Percentiles rank a stretch among this genome's conserved stretches.
Conservation (phyloP, 2,797 vertebrate genomes). For the Numenius phaeopus region DNA sequence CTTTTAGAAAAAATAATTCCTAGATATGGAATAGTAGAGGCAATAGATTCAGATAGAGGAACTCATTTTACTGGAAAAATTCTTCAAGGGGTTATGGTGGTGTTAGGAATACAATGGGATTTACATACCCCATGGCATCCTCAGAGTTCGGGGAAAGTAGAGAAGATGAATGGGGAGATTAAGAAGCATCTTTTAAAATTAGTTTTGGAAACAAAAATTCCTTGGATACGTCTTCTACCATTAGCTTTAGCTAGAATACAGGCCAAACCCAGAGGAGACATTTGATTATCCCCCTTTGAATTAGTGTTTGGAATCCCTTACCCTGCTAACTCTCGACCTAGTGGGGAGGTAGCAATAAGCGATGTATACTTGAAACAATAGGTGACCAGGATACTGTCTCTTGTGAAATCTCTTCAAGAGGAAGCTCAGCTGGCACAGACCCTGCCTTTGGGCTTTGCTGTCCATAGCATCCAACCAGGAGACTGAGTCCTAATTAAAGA, state of each 20-base stretch:
- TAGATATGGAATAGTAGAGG: background rate
- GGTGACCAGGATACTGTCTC: background rate
- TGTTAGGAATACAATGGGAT: background rate
- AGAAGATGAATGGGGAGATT: background rate
- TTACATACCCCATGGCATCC: background rate
- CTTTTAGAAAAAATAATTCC: background rate
- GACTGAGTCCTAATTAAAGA: background rate
- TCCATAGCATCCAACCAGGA: background rate
- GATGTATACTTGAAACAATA: background rate
- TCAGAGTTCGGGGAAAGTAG: background rate
- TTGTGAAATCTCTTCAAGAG: no score
- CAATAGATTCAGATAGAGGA: background rate
- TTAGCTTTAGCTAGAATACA: no score
- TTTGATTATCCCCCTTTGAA: background rate
- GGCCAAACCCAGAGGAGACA: background rate
- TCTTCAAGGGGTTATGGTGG: background rate
- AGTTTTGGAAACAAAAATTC: background rate
- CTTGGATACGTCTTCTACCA: background rate
- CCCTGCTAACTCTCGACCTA: no score
- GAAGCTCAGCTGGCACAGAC: no score
- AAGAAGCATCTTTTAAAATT: background rate
- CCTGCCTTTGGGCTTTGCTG: no score
- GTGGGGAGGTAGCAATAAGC: background rate
- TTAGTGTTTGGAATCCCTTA: background rate
- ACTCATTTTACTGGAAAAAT: background rate